phyloP scores from a whole-genome alignment of 2,888 invertebrate genomes.

The Torymus auratus region DNA sequence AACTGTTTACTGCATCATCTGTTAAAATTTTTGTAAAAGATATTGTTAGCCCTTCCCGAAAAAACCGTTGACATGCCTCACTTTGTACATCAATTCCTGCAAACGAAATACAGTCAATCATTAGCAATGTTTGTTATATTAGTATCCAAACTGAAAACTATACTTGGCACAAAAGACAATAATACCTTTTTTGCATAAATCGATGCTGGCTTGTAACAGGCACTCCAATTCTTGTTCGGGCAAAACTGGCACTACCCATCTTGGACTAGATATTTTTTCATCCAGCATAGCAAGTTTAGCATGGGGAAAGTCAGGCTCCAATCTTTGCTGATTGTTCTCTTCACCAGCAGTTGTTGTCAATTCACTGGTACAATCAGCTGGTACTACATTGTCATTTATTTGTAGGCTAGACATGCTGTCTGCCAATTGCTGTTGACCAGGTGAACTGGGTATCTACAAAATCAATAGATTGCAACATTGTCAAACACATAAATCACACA shows the following conservation, averaged over 20 bases:
- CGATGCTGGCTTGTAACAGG: slow-evolving; percentile 91
- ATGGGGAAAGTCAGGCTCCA: slow-evolving; percentile 89
- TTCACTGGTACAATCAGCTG: slow-evolving; percentile 71
- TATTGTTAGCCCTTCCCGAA: slow-evolving; percentile 93
- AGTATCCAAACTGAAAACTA: background rate
- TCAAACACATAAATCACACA: background rate
- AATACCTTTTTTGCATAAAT: slow-evolving; percentile 88
- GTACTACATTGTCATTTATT: slow-evolving; percentile 71
- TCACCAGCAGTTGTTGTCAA: slow-evolving; percentile 64
- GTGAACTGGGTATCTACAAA: slow-evolving; percentile 72
- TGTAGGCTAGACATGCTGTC: slow-evolving; percentile 74
- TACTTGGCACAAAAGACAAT: slow-evolving; percentile 4
- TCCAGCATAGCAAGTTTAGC: slow-evolving; percentile 92
- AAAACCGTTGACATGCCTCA: slow-evolving; percentile 95
- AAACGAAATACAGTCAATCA: slow-evolving; percentile 57
- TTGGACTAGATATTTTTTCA: slow-evolving; percentile 96
- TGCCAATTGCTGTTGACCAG: slow-evolving; percentile 72
- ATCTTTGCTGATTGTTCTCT: slow-evolving; percentile 74
- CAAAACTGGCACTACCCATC: slow-evolving; percentile 98
- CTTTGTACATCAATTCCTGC: slow-evolving; percentile 91
- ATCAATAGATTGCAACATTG: slow-evolving; percentile 16
- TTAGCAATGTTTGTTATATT: background rate
- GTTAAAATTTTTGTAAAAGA: slow-evolving; percentile 98
- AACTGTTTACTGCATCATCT: slow-evolving; percentile 97
- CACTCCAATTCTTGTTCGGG: slow-evolving; percentile 97